Conservation (phyloP, 2,888 invertebrate genomes). For the Podotricha telesiphe region DNA sequence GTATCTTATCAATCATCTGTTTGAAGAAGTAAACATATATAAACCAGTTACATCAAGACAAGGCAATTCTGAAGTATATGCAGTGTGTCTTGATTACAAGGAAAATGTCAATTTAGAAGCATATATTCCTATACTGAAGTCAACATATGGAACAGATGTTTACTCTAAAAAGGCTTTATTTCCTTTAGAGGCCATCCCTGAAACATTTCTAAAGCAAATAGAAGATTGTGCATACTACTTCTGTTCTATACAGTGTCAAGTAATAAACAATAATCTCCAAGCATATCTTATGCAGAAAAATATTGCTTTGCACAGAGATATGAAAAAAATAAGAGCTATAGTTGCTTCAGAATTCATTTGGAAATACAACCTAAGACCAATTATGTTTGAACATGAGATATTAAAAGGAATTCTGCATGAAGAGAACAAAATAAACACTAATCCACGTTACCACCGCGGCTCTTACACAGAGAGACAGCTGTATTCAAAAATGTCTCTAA, state of each 20-base stretch:
- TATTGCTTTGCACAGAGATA: slow-evolving; percentile 63
- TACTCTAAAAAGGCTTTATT: slow-evolving; percentile 82
- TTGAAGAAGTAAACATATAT: slow-evolving; percentile 88
- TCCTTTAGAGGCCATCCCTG: slow-evolving; percentile 82
- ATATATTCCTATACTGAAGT: slow-evolving; percentile 72
- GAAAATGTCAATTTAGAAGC: slow-evolving; percentile 69
- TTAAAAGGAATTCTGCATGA: slow-evolving; percentile 72
- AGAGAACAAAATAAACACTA: slow-evolving; percentile 73
- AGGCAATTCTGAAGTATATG: slow-evolving; percentile 97
- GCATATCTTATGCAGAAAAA: slow-evolving; percentile 82
- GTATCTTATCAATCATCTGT: slow-evolving; percentile 90
- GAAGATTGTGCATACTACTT: slow-evolving; percentile 86
- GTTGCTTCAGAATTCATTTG: slow-evolving; percentile 84
- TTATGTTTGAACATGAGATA: slow-evolving; percentile 78
- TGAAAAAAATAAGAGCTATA: slow-evolving; percentile 73
- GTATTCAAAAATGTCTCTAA: slow-evolving; percentile 71
- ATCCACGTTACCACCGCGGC: slow-evolving; percentile 77
- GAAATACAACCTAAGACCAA: slow-evolving; percentile 81
- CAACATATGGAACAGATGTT: slow-evolving; percentile 71
- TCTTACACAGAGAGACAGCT: slow-evolving; percentile 84
- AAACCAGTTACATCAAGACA: slow-evolving; percentile 97
- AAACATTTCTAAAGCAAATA: slow-evolving; percentile 86
- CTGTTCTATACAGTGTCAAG: slow-evolving; percentile 86
- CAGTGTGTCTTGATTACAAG: slow-evolving; percentile 87
- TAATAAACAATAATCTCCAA: slow-evolving; percentile 87